phyloP scores from a whole-genome alignment of 2,113 vertebrate genomes.

The Lichenostomus cassidix region DNA sequence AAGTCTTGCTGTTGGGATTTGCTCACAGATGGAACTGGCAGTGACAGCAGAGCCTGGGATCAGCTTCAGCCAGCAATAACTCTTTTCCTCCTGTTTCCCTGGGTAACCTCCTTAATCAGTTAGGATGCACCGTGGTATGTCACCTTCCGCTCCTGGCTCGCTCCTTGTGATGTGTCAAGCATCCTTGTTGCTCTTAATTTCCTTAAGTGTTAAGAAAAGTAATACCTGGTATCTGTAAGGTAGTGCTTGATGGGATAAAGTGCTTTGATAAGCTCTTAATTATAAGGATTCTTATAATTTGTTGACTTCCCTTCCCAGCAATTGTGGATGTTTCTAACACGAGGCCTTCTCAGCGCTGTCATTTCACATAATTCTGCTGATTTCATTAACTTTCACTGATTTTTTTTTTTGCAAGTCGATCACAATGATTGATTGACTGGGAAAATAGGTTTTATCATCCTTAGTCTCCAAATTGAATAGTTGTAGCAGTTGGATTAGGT shows the following conservation, averaged over 20 bases:
- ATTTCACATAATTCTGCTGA: not conserved
- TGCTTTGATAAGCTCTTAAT: conserved; percentile 45
- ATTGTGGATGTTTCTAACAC: not conserved
- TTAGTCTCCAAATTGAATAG: conserved; percentile 24
- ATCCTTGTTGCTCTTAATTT: conserved; percentile 42
- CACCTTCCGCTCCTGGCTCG: not conserved
- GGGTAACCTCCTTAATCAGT: conserved; percentile 16
- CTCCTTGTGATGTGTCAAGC: conserved; percentile 27
- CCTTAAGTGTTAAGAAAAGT: conserved; percentile 45
- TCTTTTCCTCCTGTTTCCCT: not conserved
- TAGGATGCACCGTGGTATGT: not conserved
- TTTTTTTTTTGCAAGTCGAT: not conserved
- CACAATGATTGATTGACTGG: conserved; percentile 35
- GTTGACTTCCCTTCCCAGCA: conserved; percentile 26
- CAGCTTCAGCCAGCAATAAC: not conserved
- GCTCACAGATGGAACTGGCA: not conserved
- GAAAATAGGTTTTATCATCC: conserved; percentile 38
- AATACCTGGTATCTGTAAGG: conserved; percentile 22
- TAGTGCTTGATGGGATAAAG: conserved; percentile 38
- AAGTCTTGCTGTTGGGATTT: not conserved
- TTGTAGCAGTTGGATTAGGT: conserved; percentile 15
- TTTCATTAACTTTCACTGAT: conserved; percentile 15
- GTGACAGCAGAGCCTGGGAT: not conserved
- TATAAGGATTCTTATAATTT: not conserved
- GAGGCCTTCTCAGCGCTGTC: not conserved